These are phyloP conservation scores for Euphysa ruthae DNA, from an alignment of 30 jellyfish, hydroid and myxozoan genomes.

Conservation along the genomic window DNA sequence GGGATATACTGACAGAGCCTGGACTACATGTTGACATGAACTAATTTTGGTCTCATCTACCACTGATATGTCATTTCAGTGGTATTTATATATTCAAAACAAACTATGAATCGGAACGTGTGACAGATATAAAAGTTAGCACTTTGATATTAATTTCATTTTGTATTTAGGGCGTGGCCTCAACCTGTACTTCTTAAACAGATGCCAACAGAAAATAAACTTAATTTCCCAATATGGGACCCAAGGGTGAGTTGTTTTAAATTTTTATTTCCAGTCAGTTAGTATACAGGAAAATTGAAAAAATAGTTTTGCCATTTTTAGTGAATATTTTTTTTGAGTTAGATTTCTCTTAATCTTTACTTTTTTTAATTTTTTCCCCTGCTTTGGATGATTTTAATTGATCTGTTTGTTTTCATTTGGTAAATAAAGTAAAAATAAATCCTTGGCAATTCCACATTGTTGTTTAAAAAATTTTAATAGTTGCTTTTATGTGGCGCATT, in stretches of 20 bases:
- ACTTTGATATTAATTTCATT: no score
- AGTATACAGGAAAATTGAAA: neutral
- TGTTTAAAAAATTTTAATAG: no score
- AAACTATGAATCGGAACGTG: no score
- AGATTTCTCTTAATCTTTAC: neutral
- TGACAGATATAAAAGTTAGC: no score
- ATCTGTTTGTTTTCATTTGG: neutral
- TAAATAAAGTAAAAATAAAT: no score
- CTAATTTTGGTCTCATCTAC: no score
- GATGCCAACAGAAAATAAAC: constrained; percentile 68
- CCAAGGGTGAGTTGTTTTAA: constrained; percentile 71
- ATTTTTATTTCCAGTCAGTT: neutral
- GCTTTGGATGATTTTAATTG: neutral
- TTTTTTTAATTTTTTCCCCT: neutral
- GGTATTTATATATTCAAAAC: no score
- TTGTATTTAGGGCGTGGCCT: constrained; percentile 85
- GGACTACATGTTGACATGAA: no score
- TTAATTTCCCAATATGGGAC: constrained; percentile 87
- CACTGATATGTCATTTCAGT: no score
- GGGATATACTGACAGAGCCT: no score
- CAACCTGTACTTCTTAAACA: constrained; percentile 90
- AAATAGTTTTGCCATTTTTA: neutral
- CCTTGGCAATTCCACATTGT: no score
- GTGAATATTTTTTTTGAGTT: neutral
- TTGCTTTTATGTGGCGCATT: no score